A percentile compares a stretch with the other conserved stretches of the same genome.
Evolutionary conservation across 2,797 vertebrate genomes (phyloP).

Genomic region (Myotis daubentonii): DNA sequence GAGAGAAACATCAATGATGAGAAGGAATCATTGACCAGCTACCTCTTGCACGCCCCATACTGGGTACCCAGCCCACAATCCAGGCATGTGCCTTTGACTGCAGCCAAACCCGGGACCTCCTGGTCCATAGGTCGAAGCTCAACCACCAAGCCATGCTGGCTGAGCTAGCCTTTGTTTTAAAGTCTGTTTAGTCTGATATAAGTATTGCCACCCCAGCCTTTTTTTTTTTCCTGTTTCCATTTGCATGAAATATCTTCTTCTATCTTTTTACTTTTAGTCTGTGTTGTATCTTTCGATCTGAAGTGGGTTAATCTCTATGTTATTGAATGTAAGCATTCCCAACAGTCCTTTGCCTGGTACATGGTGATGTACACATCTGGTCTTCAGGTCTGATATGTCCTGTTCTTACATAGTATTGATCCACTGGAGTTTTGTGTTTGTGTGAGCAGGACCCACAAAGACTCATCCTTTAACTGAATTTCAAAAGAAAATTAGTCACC

Average conservation of each 20-base stretch:
- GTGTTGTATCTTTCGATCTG: neutral
- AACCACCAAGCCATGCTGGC: no score
- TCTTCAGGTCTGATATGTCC: neutral
- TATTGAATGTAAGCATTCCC: neutral
- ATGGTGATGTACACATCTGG: neutral
- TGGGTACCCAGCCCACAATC: no score
- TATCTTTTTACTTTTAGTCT: neutral
- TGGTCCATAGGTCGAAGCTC: no score
- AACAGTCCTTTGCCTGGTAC: neutral
- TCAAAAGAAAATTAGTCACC: constrained; percentile 17
- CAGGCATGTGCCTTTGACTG: no score
- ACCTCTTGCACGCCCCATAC: no score
- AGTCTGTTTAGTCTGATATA: neutral
- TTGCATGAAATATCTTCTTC: neutral
- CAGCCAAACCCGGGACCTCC: no score
- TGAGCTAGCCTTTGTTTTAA: neutral
- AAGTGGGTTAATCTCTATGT: neutral
- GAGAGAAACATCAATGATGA: no score
- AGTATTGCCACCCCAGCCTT: neutral
- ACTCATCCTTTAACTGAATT: constrained; percentile 17
- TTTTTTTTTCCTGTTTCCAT: neutral
- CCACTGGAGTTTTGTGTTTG: constrained; percentile 53
- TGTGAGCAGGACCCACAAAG: constrained; percentile 28
- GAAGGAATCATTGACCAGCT: no score
- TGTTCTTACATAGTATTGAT: constrained; percentile 5